Conservation (phyloP, 2,888 invertebrate species). For the Digitonthophagus gazella region DNA sequence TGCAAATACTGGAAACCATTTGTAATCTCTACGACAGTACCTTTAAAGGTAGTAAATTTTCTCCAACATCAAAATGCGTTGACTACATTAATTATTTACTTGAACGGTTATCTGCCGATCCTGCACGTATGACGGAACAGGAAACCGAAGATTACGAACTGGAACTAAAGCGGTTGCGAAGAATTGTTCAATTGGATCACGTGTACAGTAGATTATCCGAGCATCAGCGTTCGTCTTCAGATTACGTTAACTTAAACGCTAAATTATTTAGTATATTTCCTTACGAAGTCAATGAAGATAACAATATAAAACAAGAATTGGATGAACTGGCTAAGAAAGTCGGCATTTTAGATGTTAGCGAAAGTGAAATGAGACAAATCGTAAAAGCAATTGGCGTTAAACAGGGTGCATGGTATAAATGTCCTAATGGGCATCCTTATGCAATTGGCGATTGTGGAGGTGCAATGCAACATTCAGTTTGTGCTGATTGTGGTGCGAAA, state of each 20-base stretch:
- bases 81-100: slow-evolving; percentile 35
- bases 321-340: slow-evolving; percentile 30
- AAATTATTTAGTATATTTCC: slow-evolving; percentile 32
- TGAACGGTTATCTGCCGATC: slow-evolving; percentile 29
- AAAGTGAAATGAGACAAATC: slow-evolving; percentile 56
- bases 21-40: slow-evolving; percentile 25
- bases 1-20: slow-evolving; percentile 35
- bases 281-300: slow-evolving; percentile 33
- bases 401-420: slow-evolving; percentile 69
- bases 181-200: slow-evolving; percentile 37
- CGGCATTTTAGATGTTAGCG: slow-evolving; percentile 42
- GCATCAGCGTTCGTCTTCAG: background rate
- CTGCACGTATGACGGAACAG: slow-evolving; percentile 40
- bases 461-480: slow-evolving; percentile 55
- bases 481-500: slow-evolving; percentile 57
- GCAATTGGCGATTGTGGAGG: slow-evolving; percentile 68
- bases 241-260: slow-evolving; percentile 6
- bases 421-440: slow-evolving; percentile 68
- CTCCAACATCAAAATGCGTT: slow-evolving; percentile 8
- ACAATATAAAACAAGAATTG: slow-evolving; percentile 30
- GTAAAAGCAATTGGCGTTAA: slow-evolving; percentile 57
- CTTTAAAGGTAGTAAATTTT: too few relatives aligned
- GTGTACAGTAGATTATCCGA: slow-evolving; percentile 20
- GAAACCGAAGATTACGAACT: slow-evolving; percentile 40
- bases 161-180: slow-evolving; percentile 41